phyloP scores from a whole-genome alignment of 2,113 vertebrate species.

The Brevimyrus niger region DNA sequence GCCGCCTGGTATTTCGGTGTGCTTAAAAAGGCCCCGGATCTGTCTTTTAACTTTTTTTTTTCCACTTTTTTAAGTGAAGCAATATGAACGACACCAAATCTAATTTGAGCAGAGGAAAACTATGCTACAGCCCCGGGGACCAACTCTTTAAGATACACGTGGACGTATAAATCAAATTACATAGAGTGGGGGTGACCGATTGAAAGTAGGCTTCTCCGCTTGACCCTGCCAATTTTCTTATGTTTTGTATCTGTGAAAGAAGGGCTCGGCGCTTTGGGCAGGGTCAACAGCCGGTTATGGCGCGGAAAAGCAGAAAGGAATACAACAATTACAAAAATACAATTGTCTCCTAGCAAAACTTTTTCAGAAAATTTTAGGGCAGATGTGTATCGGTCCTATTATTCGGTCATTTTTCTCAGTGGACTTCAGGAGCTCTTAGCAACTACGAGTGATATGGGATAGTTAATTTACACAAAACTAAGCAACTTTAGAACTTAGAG shows the following conservation, averaged over 20 bases:
- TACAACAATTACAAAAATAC: background rate
- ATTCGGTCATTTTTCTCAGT: conserved; percentile 13
- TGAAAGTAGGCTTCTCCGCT: conserved; percentile 11
- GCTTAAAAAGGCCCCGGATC: background rate
- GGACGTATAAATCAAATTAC: conserved; percentile 17
- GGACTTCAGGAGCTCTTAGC: background rate
- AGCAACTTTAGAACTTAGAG: background rate
- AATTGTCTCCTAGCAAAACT: background rate
- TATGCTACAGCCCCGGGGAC: conserved; percentile 12
- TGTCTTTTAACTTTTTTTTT: conserved; percentile 6
- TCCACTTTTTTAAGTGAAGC: conserved; percentile 12
- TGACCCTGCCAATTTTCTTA: conserved; percentile 15
- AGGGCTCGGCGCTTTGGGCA: background rate
- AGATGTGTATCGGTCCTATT: conserved; percentile 12
- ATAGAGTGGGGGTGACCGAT: conserved; percentile 4
- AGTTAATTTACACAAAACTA: background rate
- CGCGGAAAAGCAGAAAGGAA: background rate
- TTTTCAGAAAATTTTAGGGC: background rate
- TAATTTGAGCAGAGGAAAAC: conserved; percentile 16
- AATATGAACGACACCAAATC: conserved; percentile 20
- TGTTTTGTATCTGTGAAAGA: conserved; percentile 14
- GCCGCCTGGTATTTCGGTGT: background rate
- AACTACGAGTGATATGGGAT: background rate
- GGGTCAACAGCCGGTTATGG: conserved; percentile 9
- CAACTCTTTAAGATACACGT: conserved; percentile 12